phyloP scores from a whole-genome alignment of 2,888 invertebrate species.

The Athalia cordata region DNA sequence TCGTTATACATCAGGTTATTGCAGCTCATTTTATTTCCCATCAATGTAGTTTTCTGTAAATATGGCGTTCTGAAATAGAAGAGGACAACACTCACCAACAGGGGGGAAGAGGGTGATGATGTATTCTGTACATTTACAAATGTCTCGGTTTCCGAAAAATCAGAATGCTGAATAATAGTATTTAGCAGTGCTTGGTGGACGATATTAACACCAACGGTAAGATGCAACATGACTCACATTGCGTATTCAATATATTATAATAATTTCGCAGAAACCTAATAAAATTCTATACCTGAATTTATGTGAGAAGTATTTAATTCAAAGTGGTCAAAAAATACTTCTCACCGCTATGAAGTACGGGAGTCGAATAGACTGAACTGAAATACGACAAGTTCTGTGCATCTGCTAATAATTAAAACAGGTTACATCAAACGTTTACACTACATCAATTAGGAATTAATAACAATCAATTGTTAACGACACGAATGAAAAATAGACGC shows the following conservation, averaged over 20 bases:
- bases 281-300: neutral
- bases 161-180: slow-evolving; percentile 46
- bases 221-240: slow-evolving; percentile 53
- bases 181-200: slow-evolving; percentile 55
- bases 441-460: too few relatives aligned
- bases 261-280: neutral
- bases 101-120: too few relatives aligned
- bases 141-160: neutral
- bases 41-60: neutral
- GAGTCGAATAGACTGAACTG: too few relatives aligned
- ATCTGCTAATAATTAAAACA: too few relatives aligned
- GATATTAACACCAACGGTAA: slow-evolving; percentile 54
- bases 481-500: too few relatives aligned
- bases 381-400: too few relatives aligned
- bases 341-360: too few relatives aligned
- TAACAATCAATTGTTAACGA: too few relatives aligned
- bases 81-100: slow-evolving; percentile 13
- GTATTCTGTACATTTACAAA: neutral
- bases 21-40: too few relatives aligned
- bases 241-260: neutral
- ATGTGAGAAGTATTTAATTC: neutral
- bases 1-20: neutral
- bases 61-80: neutral
- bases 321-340: too few relatives aligned
- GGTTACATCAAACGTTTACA: too few relatives aligned